Percentiles rank a stretch among this genome's conserved stretches.
phyloP scores from a whole-genome alignment of 2,113 vertebrate species.

The Archilochus colubris region DNA sequence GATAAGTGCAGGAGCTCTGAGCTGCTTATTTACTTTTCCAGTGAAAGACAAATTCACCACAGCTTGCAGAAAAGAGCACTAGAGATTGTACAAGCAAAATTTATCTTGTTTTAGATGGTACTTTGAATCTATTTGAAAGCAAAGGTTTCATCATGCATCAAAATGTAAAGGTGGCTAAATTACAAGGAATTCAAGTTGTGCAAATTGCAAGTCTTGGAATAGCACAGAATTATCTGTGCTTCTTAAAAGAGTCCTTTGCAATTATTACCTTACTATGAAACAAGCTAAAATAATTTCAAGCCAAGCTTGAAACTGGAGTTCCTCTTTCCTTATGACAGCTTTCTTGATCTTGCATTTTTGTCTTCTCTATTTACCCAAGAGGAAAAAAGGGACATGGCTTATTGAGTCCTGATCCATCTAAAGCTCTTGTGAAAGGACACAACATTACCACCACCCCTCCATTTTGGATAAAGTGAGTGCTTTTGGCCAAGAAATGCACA shows the following conservation, averaged over 20 bases:
- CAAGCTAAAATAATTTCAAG: neutral
- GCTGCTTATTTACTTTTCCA: neutral
- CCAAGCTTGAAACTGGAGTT: neutral
- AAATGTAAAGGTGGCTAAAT: neutral
- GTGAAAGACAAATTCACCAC: neutral
- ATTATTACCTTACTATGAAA: neutral
- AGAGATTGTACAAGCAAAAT: neutral
- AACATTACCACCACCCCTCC: neutral
- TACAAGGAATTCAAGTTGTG: neutral
- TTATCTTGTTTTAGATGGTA: neutral
- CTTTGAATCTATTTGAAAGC: neutral
- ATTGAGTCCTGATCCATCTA: accelerated
- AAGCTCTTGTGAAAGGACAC: neutral
- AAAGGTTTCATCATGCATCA: neutral
- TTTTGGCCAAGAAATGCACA: neutral
- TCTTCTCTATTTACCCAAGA: neutral
- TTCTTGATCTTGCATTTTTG: neutral
- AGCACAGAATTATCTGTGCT: neutral
- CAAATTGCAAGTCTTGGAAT: neutral
- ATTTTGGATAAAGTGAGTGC: neutral
- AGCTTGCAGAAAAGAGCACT: neutral
- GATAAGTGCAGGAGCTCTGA: neutral
- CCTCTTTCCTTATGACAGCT: neutral
- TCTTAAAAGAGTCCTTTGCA: neutral
- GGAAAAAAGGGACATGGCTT: neutral